A percentile compares a stretch with the other conserved stretches of the same genome.
Evolutionary conservation across 2,888 invertebrate species (phyloP).

Genomic region (Heliothis peltigera): DNA sequence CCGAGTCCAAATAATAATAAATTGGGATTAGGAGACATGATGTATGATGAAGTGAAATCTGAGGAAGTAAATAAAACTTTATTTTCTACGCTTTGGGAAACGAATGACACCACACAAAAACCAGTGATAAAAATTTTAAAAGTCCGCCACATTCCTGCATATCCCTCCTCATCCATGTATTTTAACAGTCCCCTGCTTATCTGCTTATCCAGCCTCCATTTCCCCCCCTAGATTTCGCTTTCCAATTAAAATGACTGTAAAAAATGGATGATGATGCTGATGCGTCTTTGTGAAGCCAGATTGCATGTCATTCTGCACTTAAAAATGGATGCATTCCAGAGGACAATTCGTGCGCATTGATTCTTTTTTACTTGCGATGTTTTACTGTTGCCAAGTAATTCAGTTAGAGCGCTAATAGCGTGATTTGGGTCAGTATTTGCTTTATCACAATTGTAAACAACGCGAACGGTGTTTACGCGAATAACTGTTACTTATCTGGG

Average conservation of each 20-base stretch:
- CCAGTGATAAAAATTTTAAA: too few species aligned
- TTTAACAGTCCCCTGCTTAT: too few species aligned
- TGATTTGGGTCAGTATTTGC: conserved; percentile 45
- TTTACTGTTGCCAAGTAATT: conserved; percentile 11
- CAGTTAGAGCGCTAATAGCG: conserved; percentile 1
- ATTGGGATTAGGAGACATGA: too few species aligned
- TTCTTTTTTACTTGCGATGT: conserved; percentile 14
- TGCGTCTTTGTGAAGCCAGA: conserved; percentile 4
- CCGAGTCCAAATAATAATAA: too few species aligned
- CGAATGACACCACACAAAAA: too few species aligned
- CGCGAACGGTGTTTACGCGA: conserved; percentile 27
- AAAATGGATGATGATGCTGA: background rate
- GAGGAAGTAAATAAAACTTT: too few species aligned
- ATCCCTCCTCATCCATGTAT: too few species aligned
- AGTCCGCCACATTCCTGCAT: too few species aligned
- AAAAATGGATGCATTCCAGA: conserved; percentile 44
- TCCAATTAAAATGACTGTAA: conserved; percentile 20
- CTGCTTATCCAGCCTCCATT: background rate
- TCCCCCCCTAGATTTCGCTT: conserved; percentile 18
- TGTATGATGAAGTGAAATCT: too few species aligned
- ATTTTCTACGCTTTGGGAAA: too few species aligned
- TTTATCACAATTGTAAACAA: conserved; percentile 34
- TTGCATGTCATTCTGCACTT: conserved; percentile 44
- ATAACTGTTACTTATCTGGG: conserved; percentile 31
- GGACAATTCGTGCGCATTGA: conserved; percentile 26